Conservation (phyloP, 2,888 invertebrate genomes). For the Mesoligia furuncula region DNA sequence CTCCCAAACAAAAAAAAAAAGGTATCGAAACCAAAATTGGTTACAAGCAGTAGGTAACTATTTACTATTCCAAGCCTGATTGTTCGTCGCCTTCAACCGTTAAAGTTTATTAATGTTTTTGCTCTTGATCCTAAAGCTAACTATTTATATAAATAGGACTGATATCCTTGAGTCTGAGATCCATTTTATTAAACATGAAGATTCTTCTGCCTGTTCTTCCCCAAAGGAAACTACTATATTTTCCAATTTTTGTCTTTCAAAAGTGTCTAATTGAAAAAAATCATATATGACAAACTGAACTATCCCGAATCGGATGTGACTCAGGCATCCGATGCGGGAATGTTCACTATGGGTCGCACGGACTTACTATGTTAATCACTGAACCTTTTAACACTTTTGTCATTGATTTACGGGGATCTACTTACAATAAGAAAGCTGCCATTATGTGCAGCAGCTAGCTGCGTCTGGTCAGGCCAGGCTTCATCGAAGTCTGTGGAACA, state of each 20-base stretch:
- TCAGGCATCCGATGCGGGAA: background rate
- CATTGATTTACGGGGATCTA: constrained; percentile 15
- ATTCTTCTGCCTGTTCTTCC: background rate
- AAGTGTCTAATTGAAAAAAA: background rate
- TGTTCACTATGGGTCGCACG: background rate
- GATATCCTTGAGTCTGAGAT: background rate
- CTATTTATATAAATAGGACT: background rate
- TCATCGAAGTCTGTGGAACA: constrained; percentile 95
- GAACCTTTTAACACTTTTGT: no score
- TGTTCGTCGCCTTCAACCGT: background rate
- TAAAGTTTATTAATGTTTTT: background rate
- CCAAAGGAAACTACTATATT: background rate
- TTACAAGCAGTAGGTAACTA: background rate
- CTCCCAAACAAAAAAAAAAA: no score
- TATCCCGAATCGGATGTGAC: background rate
- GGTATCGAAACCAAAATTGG: background rate
- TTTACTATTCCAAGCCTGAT: no score
- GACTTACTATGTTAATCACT: background rate
- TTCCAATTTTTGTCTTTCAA: background rate
- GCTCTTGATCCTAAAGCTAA: background rate
- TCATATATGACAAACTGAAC: no score
- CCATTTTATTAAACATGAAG: background rate
- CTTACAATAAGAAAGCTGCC: constrained; percentile 86
- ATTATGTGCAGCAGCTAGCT: constrained; percentile 83
- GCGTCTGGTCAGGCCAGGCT: constrained; percentile 85